Percentiles rank a stretch among this genome's conserved stretches.
phyloP scores from a whole-genome alignment of 2,888 invertebrate genomes.

The Mesorhabditis belari region DNA sequence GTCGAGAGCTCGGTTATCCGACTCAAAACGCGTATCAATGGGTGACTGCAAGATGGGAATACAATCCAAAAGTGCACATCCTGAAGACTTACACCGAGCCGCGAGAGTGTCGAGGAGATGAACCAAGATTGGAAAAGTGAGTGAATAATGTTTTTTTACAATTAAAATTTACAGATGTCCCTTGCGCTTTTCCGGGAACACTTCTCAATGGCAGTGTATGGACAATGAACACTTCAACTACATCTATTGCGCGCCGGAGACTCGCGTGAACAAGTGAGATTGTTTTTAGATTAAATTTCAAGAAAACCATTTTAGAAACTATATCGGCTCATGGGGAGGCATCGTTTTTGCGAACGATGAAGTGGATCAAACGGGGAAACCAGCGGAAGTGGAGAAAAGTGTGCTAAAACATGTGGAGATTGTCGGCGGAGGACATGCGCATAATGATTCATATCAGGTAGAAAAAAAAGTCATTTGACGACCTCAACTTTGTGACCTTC shows the following conservation, averaged over 20 bases:
- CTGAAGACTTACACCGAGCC: conserved; percentile 94
- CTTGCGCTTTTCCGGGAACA: conserved; percentile 38
- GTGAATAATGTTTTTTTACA: background rate
- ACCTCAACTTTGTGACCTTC: background rate
- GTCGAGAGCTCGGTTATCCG: conserved; percentile 82
- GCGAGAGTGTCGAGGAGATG: conserved; percentile 66
- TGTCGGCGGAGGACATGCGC: conserved; percentile 85
- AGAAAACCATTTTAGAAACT: conserved; percentile 48
- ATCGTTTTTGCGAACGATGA: conserved; percentile 63
- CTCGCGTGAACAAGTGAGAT: conserved; percentile 54
- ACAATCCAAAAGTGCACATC: conserved; percentile 77
- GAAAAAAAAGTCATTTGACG: no score
- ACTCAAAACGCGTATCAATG: conserved; percentile 81
- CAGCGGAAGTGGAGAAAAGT: conserved; percentile 62
- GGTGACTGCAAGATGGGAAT: conserved; percentile 76
- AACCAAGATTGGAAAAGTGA: conserved; percentile 58
- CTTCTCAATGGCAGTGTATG: conserved; percentile 64
- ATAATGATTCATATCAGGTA: conserved; percentile 74
- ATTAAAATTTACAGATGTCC: conserved; percentile 9
- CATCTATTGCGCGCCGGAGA: conserved; percentile 71
- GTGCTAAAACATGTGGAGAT: conserved; percentile 69
- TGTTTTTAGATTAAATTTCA: no score
- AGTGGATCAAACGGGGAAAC: conserved; percentile 23
- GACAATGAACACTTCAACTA: conserved; percentile 80
- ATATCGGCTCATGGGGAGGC: conserved; percentile 86